Conservation (phyloP, 2,797 vertebrate species). For the Buphagus erythrorhynchus region DNA sequence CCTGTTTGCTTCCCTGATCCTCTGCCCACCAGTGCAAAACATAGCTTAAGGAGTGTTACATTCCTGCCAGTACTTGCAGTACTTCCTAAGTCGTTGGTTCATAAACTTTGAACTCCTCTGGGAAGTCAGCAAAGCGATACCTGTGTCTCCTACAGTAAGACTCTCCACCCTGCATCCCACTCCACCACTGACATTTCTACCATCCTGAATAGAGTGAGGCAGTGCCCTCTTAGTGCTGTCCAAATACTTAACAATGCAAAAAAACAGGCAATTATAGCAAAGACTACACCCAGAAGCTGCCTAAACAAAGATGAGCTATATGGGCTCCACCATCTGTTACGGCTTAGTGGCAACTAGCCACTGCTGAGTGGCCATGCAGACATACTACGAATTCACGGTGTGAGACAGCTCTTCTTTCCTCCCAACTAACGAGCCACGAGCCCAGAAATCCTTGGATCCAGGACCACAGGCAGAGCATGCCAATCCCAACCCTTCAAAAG, state of each 20-base stretch:
- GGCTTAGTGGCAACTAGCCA: not conserved
- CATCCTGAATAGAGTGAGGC: not conserved
- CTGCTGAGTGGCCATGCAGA: not conserved
- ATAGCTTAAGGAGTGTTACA: not conserved
- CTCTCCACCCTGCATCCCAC: not conserved
- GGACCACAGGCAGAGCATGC: not conserved
- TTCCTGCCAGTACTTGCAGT: not conserved
- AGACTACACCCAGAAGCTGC: not conserved
- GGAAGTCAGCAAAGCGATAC: not conserved
- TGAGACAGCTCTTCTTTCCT: not conserved
- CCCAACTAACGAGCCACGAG: fast-evolving
- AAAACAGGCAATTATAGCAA: not conserved
- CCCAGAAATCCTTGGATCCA: not conserved
- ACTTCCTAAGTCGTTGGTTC: not conserved
- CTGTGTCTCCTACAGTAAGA: not conserved
- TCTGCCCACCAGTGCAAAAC: not conserved
- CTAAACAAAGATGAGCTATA: constrained; percentile 35
- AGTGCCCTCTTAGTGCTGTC: not conserved
- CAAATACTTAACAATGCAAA: not conserved
- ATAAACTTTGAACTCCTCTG: not conserved
- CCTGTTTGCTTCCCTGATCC: not conserved
- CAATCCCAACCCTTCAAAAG: not conserved
- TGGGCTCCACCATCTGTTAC: not conserved
- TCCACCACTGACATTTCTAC: not conserved
- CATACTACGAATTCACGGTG: not conserved